Evolutionary conservation across 2,113 vertebrate species (phyloP).

Genomic region (Pseudois nayaur): DNA sequence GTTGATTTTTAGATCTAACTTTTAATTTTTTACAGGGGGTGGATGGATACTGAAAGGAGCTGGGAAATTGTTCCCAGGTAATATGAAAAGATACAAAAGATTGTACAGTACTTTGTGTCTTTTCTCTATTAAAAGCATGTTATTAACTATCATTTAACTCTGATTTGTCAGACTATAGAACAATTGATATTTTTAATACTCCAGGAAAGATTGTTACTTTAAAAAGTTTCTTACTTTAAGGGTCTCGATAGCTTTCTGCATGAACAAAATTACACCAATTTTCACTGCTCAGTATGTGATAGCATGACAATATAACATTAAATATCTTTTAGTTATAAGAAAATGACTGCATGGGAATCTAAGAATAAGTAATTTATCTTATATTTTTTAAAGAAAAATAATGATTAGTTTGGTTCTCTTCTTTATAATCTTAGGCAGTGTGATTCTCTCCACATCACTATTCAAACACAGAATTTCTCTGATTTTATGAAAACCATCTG

Average conservation of each 20-base stretch:
- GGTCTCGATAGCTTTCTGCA: background rate
- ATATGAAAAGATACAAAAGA: conserved; percentile 8
- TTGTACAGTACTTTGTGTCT: conserved; percentile 8
- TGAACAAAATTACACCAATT: conserved; percentile 65
- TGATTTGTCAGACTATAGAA: conserved; percentile 27
- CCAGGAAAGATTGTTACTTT: conserved; percentile 23
- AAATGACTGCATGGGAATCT: conserved; percentile 21
- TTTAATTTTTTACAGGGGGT: background rate
- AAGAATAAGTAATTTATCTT: conserved; percentile 36
- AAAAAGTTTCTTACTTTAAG: conserved; percentile 45
- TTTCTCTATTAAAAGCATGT: conserved; percentile 44
- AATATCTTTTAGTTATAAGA: background rate
- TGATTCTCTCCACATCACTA: conserved; percentile 19
- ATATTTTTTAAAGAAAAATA: conserved; percentile 23
- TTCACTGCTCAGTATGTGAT: conserved; percentile 25
- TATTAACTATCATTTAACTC: conserved; percentile 61
- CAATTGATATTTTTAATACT: conserved; percentile 59
- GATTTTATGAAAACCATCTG: conserved; percentile 38
- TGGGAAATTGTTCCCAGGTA: conserved; percentile 29
- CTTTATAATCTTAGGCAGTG: background rate
- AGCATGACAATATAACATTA: conserved; percentile 35
- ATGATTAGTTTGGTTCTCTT: conserved; percentile 17
- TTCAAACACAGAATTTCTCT: conserved; percentile 26
- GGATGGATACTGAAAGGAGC: background rate
- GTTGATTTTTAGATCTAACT: conserved; percentile 28